Evolutionary conservation across 1,140 invertebrate genomes (phyloP).

Genomic region (Luehdorfia chinensis): DNA sequence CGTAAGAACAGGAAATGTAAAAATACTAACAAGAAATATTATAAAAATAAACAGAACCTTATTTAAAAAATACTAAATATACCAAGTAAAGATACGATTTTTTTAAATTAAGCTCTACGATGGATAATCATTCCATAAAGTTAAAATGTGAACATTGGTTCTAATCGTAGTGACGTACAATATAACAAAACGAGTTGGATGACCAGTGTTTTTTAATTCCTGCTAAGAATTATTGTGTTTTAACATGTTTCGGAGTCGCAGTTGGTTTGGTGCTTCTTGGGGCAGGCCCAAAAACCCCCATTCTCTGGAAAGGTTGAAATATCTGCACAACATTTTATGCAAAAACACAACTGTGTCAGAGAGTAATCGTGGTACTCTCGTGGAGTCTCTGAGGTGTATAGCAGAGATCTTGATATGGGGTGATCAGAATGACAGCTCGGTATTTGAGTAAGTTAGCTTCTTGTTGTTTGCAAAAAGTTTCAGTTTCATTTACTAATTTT

Average conservation of each 20-base stretch:
- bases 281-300: conserved; percentile 97
- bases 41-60: conserved; percentile 26
- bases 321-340: conserved; percentile 95
- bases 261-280: conserved; percentile 91
- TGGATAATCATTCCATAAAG: too few species aligned
- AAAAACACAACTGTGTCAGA: conserved; percentile 99
- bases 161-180: conserved; percentile 42
- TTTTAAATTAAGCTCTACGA: too few species aligned
- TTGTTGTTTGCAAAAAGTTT: too few species aligned
- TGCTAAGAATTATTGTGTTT: conserved; percentile 11
- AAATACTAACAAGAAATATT: conserved; percentile 26
- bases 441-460: conserved; percentile 96
- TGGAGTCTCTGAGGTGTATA: conserved; percentile 97
- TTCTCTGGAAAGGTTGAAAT: conserved; percentile 97
- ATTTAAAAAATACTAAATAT: conserved; percentile 21
- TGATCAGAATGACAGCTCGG: conserved; percentile 99
- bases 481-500: too few species aligned
- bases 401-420: conserved; percentile 99
- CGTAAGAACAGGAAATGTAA: conserved; percentile 28
- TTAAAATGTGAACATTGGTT: conserved; percentile 20
- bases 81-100: too few species aligned
- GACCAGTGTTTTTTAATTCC: conserved; percentile 32
- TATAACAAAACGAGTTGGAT: conserved; percentile 33
- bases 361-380: conserved; percentile 94
- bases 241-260: conserved; percentile 89